Percentiles rank a stretch among this genome's conserved stretches.
Evolutionary conservation across 2,113 vertebrate genomes (phyloP).

Genomic region (Gnathonemus echidnorhynchus): DNA sequence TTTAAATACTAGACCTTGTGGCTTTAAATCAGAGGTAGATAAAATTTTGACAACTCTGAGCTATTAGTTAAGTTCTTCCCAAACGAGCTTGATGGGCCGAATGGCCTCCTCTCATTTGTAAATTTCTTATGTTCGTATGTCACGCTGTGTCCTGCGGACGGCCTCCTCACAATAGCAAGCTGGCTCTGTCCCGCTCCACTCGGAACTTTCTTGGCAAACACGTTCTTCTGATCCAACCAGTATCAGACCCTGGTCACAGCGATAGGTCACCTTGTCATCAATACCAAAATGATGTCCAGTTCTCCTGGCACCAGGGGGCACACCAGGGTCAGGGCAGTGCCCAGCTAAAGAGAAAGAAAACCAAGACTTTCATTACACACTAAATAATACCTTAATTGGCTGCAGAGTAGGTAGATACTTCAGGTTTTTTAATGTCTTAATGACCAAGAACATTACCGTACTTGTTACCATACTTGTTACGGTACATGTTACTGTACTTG

Average conservation of each 20-base stretch:
- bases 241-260: slow-evolving; percentile 42
- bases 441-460: not conserved
- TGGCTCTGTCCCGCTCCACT: slow-evolving; percentile 59
- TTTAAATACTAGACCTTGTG: no score
- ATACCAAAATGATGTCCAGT: slow-evolving; percentile 46
- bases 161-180: slow-evolving; percentile 59
- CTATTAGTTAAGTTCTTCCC: no score
- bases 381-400: not conserved
- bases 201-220: slow-evolving; percentile 46
- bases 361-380: not conserved
- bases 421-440: not conserved
- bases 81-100: no score
- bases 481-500: no score
- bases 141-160: not conserved
- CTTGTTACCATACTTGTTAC: no score
- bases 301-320: slow-evolving; percentile 51
- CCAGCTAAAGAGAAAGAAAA: slow-evolving; percentile 36
- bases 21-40: no score
- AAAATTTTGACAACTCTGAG: no score
- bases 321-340: slow-evolving; percentile 56
- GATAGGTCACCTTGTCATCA: slow-evolving; percentile 52
- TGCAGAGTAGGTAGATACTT: not conserved
- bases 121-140: no score
- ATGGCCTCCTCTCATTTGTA: no score
- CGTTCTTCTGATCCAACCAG: slow-evolving; percentile 54